Evolutionary conservation across 1,140 invertebrate genomes (phyloP), one percentile per base, ranked within the genome.

Genomic region (Ceratosolen solmsi): DNA sequence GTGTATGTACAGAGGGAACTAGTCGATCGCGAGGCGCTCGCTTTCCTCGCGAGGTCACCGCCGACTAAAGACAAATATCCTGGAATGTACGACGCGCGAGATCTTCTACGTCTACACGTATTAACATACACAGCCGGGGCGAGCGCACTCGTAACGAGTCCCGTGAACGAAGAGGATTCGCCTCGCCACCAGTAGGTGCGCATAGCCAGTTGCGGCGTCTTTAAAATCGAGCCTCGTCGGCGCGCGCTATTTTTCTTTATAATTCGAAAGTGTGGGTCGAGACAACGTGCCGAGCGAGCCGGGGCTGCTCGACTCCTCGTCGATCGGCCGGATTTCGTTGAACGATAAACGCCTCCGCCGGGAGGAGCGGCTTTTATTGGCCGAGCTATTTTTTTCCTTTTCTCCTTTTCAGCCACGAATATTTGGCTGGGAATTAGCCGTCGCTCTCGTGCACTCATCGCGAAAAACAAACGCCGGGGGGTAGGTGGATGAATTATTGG

Each of bases 61-160:
- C 81, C 86, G 86, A 87, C 86, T 88, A 88, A 88, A 84, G 85
- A 88, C 85, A 87, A 87, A 86, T 86, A 86, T 87, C 83, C 84
- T 80, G 86, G 84, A 86, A 85, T 85, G 86, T 84, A 83, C 80
- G 82, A 84, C 82, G 80, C 51, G 78, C 80, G 68, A 82, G 30
- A n/a, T 30, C 36, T n/a, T 46, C 2, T 41, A 80, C 11, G 46
- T 60, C 46, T 33, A 60, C 51, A 73, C 70, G 20, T 27, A 46
- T 25, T n/a, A 20, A 20, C 54, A 46, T 36, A 15, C 58, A 22
- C 33, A 36, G 33, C 49, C 49, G 30, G 9, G 49, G 38, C 58
- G n/a, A n/a, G n/a, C n/a, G n/a, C n/a, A n/a, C n/a, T n/a, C n/a
- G n/a, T n/a, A n/a, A n/a, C n/a, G n/a, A n/a, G n/a, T n/a, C n/a